Conservation (phyloP, 2,797 vertebrate species). For the Fistularia tabacaria region DNA sequence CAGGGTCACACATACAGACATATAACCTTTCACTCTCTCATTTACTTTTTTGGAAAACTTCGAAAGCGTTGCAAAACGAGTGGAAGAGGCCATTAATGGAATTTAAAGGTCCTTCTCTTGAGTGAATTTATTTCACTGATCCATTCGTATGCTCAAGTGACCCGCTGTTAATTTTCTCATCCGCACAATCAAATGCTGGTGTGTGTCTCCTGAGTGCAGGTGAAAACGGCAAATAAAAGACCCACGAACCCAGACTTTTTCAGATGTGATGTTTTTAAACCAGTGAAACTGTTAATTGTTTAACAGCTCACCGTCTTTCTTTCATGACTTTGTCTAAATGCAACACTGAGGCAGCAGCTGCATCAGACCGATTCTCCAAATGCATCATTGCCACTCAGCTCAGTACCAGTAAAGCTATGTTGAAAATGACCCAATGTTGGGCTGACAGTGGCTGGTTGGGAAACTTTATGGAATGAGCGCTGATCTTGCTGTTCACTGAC, state of each 20-base stretch:
- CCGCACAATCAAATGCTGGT: conserved; percentile 35
- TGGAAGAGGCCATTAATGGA: conserved; percentile 10
- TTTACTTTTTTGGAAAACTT: conserved; percentile 2
- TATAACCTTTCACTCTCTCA: not conserved
- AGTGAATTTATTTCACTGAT: conserved; percentile 43
- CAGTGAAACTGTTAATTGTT: too few species aligned
- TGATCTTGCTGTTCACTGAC: too few species aligned
- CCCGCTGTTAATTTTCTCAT: conserved; percentile 42
- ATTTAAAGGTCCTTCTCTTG: conserved; percentile 34
- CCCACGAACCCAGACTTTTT: conserved; percentile 15
- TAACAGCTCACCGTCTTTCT: too few species aligned
- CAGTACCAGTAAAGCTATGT: too few species aligned
- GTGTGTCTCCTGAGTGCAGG: conserved; percentile 23
- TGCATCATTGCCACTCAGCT: too few species aligned
- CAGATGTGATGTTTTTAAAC: not conserved
- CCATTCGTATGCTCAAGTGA: conserved; percentile 26
- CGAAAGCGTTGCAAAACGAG: conserved; percentile 11
- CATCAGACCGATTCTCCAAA: too few species aligned
- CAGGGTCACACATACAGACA: too few species aligned
- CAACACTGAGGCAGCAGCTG: too few species aligned
- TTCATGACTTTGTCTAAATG: too few species aligned
- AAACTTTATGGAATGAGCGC: too few species aligned
- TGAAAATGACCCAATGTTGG: too few species aligned
- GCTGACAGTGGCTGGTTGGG: too few species aligned
- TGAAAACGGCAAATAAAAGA: conserved; percentile 39